A percentile compares a stretch with the other conserved stretches of the same genome.
Conservation (phyloP, 2,888 invertebrate species). For the Rhagium mordax region DNA sequence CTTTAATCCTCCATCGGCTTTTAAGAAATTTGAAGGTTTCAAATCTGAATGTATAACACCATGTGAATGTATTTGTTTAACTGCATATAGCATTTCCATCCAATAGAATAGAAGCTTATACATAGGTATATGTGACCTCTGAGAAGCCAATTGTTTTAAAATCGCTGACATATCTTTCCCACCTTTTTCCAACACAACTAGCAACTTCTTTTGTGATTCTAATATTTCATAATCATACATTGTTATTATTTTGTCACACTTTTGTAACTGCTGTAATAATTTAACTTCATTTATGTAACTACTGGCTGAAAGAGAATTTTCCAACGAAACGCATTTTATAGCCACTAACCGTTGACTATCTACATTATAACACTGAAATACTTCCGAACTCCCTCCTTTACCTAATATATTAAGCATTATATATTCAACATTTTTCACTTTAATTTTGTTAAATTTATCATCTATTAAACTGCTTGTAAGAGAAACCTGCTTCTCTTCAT, state of each 20-base stretch:
- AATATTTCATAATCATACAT: conserved; percentile 88
- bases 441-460: conserved; percentile 69
- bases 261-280: conserved; percentile 85
- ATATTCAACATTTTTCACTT: conserved; percentile 83
- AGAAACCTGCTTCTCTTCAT: conserved; percentile 22
- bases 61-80: conserved; percentile 85
- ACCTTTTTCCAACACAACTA: conserved; percentile 94
- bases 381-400: conserved; percentile 92
- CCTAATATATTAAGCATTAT: conserved; percentile 84
- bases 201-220: conserved; percentile 77
- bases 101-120: conserved; percentile 90
- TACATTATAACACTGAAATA: conserved; percentile 80
- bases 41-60: conserved; percentile 97
- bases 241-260: conserved; percentile 85
- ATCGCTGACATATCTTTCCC: conserved; percentile 90
- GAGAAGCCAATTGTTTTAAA: conserved; percentile 72
- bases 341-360: conserved; percentile 77
- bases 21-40: conserved; percentile 96
- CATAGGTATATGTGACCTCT: conserved; percentile 75
- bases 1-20: conserved; percentile 89
- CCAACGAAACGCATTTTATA: conserved; percentile 88
- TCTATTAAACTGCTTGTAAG: conserved; percentile 26
- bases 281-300: conserved; percentile 93
- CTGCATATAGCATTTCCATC: conserved; percentile 94
- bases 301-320: conserved; percentile 80